phyloP scores from a whole-genome alignment of 1,140 invertebrate species.

The Dendrolimus kikuchii region DNA sequence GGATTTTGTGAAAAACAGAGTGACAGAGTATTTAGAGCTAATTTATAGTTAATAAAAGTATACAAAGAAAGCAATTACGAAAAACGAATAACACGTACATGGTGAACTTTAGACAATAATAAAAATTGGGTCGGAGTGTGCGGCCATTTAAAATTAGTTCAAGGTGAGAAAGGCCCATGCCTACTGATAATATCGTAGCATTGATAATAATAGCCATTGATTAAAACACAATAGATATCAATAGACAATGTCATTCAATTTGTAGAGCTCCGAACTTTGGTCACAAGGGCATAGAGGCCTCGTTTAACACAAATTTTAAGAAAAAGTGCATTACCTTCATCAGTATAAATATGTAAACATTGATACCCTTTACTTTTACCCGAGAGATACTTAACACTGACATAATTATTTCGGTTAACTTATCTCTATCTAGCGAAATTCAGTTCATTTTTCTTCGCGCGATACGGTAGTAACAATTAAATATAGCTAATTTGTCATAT shows the following conservation, averaged over 20 bases:
- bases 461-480: too few relatives aligned
- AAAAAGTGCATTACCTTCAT: slow-evolving; percentile 4
- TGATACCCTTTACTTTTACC: too few relatives aligned
- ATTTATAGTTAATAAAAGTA: not conserved
- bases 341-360: too few relatives aligned
- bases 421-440: too few relatives aligned
- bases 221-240: slow-evolving; percentile 34
- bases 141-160: not conserved
- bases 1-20: not conserved
- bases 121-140: too few relatives aligned
- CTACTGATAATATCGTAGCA: slow-evolving; percentile 1
- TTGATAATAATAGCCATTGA: slow-evolving; percentile 8
- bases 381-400: too few relatives aligned
- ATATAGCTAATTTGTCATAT: too few relatives aligned
- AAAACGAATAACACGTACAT: not conserved
- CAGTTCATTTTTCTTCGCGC: too few relatives aligned
- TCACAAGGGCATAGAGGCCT: slow-evolving; percentile 29
- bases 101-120: too few relatives aligned
- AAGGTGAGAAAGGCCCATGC: slow-evolving; percentile 2
- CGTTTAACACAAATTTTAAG: slow-evolving; percentile 8
- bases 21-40: not conserved
- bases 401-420: too few relatives aligned
- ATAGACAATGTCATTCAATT: slow-evolving; percentile 47
- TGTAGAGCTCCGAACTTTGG: slow-evolving; percentile 17
- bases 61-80: not conserved